Base-by-base conservation (phyloP, 2,888 invertebrate genomes). In the Physocephala rufipes region DNA sequence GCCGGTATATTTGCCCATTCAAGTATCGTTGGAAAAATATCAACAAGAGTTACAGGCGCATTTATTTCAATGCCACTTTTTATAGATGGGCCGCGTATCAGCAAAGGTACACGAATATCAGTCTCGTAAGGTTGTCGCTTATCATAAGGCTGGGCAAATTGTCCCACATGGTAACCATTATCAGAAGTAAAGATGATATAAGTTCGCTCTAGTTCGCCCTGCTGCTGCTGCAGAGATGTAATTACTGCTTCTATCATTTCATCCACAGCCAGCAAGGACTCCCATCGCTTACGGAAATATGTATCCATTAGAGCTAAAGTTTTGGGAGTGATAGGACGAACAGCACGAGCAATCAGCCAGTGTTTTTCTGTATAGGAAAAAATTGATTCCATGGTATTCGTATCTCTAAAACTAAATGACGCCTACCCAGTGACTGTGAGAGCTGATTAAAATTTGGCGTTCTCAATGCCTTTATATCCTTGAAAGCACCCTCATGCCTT, bases 61-160 rank as follows among this genome's bases (percentile, higher is more conserved):
- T 84, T 81, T 73, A 89, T 85, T 0, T 87, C 78, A 0, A 84
- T 80, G 65, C 88, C 88, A 36, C 85, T 85, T 15, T 81, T 79
- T 15, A 95, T 86, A 1, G 88, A 88, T 0, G 96, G 96, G 0
- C 84, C 96, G 61, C 91, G 88, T 2, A 97, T 90, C 62, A 95
- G 80, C 4, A 97, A 87, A 0, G 96, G 96, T 0, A 97, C 91
- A 77, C 91, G 89, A 58, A 96, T 91, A 81, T 97, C 97, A 0
- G 94, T 92, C 82, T 97, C 95, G 85, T 97, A 97, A 0, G 94
- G 93, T 79, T 95, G 95, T 1, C 96, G 88, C 82, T 97, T 97
- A 85, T 97, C 96, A 87, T 91, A 91, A 0, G 95, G 93, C 87
- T 95, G 90, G 2, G 93, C 91, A 86, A 95, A 96, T 87, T 96